Conservation (phyloP, 2,888 invertebrate genomes). For the Temnothorax unifasciatus region DNA sequence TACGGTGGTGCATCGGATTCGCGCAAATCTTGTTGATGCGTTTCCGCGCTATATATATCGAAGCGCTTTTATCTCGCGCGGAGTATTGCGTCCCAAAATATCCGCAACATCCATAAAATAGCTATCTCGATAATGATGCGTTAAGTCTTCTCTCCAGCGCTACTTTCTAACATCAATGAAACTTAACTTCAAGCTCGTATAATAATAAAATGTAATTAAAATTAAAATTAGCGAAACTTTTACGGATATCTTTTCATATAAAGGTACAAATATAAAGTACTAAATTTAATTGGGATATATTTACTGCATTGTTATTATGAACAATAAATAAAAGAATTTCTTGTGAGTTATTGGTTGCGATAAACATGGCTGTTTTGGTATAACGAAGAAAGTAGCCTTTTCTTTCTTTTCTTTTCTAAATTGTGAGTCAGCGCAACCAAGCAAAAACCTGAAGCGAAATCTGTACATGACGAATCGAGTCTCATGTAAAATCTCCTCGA, state of each 20-base stretch:
- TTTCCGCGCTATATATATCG: slow-evolving; percentile 2
- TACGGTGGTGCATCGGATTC: slow-evolving; percentile 13
- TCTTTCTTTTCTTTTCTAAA: background rate
- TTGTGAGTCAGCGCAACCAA: background rate
- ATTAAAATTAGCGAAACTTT: slow-evolving; percentile 3
- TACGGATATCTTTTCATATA: background rate
- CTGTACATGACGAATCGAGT: background rate
- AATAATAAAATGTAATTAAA: slow-evolving; percentile 17
- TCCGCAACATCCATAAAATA: background rate
- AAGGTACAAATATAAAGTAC: background rate
- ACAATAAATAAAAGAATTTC: background rate
- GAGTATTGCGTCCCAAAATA: background rate
- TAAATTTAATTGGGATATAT: background rate
- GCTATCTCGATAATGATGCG: background rate
- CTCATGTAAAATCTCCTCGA: background rate
- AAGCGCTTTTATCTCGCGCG: background rate
- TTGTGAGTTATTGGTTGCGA: background rate
- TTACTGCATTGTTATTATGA: background rate
- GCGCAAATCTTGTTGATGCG: slow-evolving; percentile 35
- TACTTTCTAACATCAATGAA: background rate
- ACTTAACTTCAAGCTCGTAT: background rate
- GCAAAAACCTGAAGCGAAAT: background rate
- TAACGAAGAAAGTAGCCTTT: background rate
- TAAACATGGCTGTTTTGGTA: background rate
- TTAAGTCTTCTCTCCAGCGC: background rate